These are phyloP conservation scores for Aphaenogaster ashmeadi DNA, from an alignment of 1,140 invertebrate species.

Conservation along the genomic window DNA sequence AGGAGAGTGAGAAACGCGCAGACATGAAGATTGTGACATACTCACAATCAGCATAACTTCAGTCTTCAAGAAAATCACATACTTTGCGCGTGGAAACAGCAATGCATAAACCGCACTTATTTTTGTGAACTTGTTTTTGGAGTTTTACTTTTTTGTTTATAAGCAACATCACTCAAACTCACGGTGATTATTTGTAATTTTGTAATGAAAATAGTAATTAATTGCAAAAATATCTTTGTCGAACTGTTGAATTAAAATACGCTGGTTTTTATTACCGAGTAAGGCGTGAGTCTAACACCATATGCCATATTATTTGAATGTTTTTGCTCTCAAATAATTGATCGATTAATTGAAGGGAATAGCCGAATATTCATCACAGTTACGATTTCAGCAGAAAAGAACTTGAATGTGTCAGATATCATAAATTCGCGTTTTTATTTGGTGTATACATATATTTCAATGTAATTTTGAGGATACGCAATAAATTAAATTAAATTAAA, in stretches of 20 bases:
- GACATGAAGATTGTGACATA: no score
- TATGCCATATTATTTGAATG: neutral
- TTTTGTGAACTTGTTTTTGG: no score
- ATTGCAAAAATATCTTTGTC: neutral
- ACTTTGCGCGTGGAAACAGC: neutral
- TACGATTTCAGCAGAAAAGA: neutral
- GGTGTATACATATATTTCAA: no score
- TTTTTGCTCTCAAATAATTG: neutral
- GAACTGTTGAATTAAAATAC: neutral
- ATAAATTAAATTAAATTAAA: no score
- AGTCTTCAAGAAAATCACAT: neutral
- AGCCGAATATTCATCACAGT: neutral
- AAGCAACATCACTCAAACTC: neutral
- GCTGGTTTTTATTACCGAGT: neutral
- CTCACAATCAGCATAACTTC: neutral
- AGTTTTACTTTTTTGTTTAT: neutral
- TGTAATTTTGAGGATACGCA: no score
- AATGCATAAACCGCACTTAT: neutral
- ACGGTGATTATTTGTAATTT: neutral
- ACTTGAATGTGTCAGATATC: neutral
- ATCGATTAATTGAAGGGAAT: neutral
- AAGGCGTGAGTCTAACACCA: neutral
- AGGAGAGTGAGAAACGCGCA: neutral
- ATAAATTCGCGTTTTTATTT: neutral
- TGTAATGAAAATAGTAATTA: neutral